Percentiles rank a stretch among this genome's conserved stretches.
phyloP scores from a whole-genome alignment of 1,140 invertebrate species.

The Danaus plexippus region DNA sequence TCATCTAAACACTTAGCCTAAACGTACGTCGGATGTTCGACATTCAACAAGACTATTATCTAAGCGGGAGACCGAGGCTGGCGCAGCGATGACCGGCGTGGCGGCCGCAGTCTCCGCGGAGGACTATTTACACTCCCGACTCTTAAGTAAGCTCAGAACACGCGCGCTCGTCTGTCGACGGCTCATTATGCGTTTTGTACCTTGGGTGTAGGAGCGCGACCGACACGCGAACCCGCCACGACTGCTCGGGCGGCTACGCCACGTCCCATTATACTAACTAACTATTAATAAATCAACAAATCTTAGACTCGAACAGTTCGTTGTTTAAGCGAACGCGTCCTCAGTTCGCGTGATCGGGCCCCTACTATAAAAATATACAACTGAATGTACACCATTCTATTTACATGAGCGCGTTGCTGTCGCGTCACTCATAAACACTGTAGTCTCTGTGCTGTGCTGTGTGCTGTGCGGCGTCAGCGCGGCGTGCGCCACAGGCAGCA shows the following conservation, averaged over 20 bases:
- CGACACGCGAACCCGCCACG: constrained; percentile 27
- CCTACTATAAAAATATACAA: constrained; percentile 50
- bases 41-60: constrained; percentile 47
- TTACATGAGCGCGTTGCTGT: constrained; percentile 27
- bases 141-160: constrained; percentile 20
- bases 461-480: constrained; percentile 6
- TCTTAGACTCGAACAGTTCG: constrained; percentile 1
- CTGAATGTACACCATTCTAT: constrained; percentile 33
- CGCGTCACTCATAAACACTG: constrained; percentile 4
- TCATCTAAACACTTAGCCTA: constrained; percentile 51
- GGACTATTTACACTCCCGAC: constrained; percentile 9
- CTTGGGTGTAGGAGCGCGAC: constrained; percentile 44
- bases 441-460: neutral
- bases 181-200: constrained; percentile 42
- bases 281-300: too few species aligned
- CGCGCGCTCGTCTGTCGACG: constrained; percentile 1
- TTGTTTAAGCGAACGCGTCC: neutral
- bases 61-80: constrained; percentile 4
- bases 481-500: constrained; percentile 28
- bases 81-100: constrained; percentile 1
- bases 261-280: too few species aligned
- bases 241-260: constrained; percentile 1
- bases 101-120: neutral
- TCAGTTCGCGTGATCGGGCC: constrained; percentile 45
- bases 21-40: constrained; percentile 39